Evolutionary conservation across 2,888 invertebrate species (phyloP).

Genomic region (Oscheius sp.): DNA sequence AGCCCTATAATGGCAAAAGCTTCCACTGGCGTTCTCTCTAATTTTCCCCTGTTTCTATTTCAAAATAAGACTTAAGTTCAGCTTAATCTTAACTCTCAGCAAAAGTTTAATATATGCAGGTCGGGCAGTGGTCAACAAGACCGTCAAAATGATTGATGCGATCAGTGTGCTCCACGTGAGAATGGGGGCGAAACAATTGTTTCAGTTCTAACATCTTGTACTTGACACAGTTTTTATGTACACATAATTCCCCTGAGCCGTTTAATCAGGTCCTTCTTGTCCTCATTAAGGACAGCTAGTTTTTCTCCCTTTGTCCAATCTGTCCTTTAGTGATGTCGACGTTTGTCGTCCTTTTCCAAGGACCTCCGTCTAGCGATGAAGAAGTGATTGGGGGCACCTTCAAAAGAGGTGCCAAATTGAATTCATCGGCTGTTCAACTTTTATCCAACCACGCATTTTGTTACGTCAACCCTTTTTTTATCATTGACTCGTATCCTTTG

Average conservation of each 20-base stretch:
- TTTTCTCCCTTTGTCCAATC: too few species aligned
- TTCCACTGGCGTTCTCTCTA: background rate
- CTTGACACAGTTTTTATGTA: too few species aligned
- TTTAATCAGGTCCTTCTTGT: too few species aligned
- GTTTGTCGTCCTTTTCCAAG: background rate
- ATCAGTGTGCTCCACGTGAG: conserved; percentile 27
- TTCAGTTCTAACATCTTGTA: background rate
- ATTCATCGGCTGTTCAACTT: conserved; percentile 30
- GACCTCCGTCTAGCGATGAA: background rate
- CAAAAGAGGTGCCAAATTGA: conserved; percentile 30
- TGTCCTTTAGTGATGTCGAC: too few species aligned
- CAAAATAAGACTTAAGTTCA: background rate
- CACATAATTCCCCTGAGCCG: too few species aligned
- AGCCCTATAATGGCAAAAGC: background rate
- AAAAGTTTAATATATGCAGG: too few species aligned
- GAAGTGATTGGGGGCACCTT: conserved; percentile 24
- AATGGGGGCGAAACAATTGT: conserved; percentile 8
- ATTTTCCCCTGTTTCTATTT: background rate
- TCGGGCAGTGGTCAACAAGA: conserved; percentile 10
- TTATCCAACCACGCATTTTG: conserved; percentile 19
- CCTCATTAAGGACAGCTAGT: too few species aligned
- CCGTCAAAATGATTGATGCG: conserved; percentile 29
- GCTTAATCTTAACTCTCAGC: too few species aligned
- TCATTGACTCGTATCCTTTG: background rate
- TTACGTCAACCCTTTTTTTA: background rate